Percentiles rank a stretch among this genome's conserved stretches.
Evolutionary conservation across 2,888 invertebrate species (phyloP).

Genomic region (Teleogryllus oceanicus): DNA sequence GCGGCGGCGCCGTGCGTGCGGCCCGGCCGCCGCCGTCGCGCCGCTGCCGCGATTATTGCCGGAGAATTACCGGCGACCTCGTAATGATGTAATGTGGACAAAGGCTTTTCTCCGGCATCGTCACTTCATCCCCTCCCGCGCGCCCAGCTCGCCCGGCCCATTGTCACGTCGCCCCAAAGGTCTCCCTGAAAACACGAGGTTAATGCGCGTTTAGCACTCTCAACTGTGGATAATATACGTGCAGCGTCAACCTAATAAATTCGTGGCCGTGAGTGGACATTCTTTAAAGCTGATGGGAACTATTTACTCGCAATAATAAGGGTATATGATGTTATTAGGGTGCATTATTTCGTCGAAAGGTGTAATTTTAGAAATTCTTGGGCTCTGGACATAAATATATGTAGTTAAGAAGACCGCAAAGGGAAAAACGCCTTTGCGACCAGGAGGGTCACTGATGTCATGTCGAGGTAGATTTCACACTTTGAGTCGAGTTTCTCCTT

Average conservation of each 20-base stretch:
- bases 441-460: neutral
- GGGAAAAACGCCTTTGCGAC: neutral
- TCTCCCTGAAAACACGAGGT: neutral
- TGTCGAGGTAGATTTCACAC: neutral
- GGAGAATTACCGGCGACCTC: slow-evolving; percentile 3
- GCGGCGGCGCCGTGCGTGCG: neutral
- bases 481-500: neutral
- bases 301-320: slow-evolving; percentile 1
- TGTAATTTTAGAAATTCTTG: neutral
- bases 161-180: neutral
- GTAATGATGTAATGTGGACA: slow-evolving; percentile 6
- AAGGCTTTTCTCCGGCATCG: neutral
- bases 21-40: neutral
- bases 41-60: neutral
- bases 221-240: neutral
- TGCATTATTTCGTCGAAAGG: neutral
- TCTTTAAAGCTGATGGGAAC: neutral
- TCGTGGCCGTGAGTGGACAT: neutral
- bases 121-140: neutral
- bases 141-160: neutral
- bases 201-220: slow-evolving; percentile 4
- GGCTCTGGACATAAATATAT: neutral
- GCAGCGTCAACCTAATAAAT: slow-evolving; percentile 3
- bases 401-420: neutral
- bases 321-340: neutral